phyloP scores from a whole-genome alignment of 2,113 vertebrate species.

The Xenopus laevis region DNA sequence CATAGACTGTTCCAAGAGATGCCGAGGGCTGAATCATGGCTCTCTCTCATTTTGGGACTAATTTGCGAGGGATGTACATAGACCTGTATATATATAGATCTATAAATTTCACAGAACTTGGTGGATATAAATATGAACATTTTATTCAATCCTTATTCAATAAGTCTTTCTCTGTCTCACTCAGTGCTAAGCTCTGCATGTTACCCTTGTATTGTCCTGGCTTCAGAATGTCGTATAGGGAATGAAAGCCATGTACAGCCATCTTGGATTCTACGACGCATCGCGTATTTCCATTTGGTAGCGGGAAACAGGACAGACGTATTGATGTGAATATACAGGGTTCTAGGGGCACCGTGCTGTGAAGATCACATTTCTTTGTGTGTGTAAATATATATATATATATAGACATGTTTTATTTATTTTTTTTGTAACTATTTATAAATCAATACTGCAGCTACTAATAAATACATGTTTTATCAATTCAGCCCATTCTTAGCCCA shows the following conservation, averaged over 20 bases:
- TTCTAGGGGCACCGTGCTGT: constrained; percentile 2
- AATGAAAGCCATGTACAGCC: not conserved
- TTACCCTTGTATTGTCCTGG: not conserved
- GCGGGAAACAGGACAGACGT: not conserved
- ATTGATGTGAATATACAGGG: not conserved
- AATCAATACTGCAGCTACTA: constrained; percentile 14
- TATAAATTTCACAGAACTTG: not conserved
- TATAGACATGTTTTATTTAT: constrained; percentile 33
- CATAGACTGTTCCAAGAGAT: not conserved
- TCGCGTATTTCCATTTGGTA: no score
- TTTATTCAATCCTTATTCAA: not conserved
- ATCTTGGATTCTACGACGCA: not conserved
- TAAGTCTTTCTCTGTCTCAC: no score
- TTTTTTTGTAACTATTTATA: constrained; percentile 38
- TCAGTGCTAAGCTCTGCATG: not conserved
- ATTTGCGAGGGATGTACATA: not conserved
- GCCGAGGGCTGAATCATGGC: no score
- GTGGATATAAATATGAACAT: not conserved
- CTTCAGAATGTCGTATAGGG: not conserved
- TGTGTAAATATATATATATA: constrained; percentile 17
- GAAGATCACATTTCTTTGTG: not conserved
- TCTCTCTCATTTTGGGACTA: not conserved
- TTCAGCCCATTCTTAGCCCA: no score
- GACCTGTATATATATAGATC: not conserved
- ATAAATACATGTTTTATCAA: constrained; percentile 15